A percentile compares a stretch with the other conserved stretches of the same genome.
Conservation (phyloP, 2,797 vertebrate species). For the Telmatherina bonti region DNA sequence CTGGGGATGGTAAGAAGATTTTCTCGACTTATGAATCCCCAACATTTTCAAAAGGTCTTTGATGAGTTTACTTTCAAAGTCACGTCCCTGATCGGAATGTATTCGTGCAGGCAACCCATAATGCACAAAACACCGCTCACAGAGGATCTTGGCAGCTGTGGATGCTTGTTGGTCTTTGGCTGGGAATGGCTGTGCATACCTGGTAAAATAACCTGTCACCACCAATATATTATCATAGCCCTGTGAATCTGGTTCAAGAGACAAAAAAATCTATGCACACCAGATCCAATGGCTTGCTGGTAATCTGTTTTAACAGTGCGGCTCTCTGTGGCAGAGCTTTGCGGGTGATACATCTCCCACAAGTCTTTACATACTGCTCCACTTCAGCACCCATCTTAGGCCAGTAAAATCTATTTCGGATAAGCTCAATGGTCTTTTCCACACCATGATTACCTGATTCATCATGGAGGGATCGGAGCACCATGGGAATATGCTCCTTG, state of each 20-base stretch:
- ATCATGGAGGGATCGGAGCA: not conserved
- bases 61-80: too few species aligned
- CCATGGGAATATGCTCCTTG: not conserved
- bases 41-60: not conserved
- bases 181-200: slow-evolving; percentile 29
- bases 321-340: slow-evolving; percentile 1
- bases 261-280: slow-evolving; percentile 6
- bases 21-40: not conserved
- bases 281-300: slow-evolving; percentile 7
- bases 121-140: slow-evolving; percentile 4
- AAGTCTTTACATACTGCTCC: not conserved
- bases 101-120: not conserved
- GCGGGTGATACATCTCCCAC: fast-evolving
- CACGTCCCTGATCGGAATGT: slow-evolving; percentile 10
- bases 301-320: slow-evolving; percentile 10
- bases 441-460: not conserved
- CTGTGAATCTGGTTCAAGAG: slow-evolving; percentile 1
- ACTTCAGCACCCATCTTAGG: not conserved
- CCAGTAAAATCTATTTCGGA: not conserved
- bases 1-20: not conserved
- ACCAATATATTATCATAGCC: slow-evolving; percentile 17
- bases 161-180: slow-evolving; percentile 28
- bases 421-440: not conserved
- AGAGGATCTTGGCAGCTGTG: slow-evolving; percentile 2
- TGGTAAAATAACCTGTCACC: slow-evolving; percentile 33